Evolutionary conservation across 2,113 vertebrate genomes (phyloP).

Genomic region (Cichladusa arquata): DNA sequence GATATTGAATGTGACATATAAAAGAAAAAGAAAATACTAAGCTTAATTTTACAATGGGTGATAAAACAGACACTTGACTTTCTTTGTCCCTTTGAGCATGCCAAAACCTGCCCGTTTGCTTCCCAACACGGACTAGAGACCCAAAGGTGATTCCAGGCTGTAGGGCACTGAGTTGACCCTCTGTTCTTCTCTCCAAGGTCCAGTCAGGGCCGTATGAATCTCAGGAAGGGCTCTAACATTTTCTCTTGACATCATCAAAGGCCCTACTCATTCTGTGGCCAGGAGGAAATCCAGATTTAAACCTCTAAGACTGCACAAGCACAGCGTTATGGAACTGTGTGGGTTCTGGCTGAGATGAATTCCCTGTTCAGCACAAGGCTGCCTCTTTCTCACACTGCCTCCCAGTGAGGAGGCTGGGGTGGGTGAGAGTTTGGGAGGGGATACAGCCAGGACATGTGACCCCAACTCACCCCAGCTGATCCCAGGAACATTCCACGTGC

Average conservation of each 20-base stretch:
- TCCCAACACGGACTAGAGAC: not conserved
- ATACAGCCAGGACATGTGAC: not conserved
- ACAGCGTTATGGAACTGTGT: not conserved
- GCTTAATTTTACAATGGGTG: fast-evolving
- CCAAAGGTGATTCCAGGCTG: not conserved
- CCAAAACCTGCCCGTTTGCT: not conserved
- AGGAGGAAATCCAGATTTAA: not conserved
- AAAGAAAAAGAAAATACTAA: not conserved
- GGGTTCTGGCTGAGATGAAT: not conserved
- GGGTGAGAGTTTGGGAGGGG: not conserved
- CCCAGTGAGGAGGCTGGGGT: fast-evolving
- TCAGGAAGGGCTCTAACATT: not conserved
- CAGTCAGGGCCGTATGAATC: not conserved
- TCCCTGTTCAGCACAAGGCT: not conserved
- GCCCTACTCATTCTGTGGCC: not conserved
- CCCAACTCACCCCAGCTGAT: not conserved
- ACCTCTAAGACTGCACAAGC: not conserved
- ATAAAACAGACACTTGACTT: not conserved
- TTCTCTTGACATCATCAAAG: not conserved
- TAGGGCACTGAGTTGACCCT: not conserved
- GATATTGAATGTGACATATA: fast-evolving
- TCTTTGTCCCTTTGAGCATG: not conserved
- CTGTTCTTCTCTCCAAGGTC: not conserved
- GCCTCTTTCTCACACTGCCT: not conserved
- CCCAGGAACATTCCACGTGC: not conserved